Percentiles rank a stretch among this genome's conserved stretches.
phyloP scores from a whole-genome alignment of 2,113 vertebrate genomes.

The Silurus glanis region DNA sequence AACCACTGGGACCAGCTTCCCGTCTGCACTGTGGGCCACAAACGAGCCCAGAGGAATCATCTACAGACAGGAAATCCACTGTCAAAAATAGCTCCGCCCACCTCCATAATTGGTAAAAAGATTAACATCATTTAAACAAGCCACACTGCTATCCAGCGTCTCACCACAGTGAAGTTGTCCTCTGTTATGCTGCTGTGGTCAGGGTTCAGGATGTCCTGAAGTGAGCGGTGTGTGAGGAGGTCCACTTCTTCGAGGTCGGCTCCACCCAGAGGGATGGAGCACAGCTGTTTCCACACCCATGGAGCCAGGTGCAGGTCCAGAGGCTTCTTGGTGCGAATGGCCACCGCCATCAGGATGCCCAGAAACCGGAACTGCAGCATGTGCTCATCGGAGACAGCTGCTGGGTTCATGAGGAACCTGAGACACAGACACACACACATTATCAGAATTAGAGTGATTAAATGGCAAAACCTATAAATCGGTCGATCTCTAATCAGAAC shows the following conservation, averaged over 20 bases:
- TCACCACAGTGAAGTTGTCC: slow-evolving; percentile 80
- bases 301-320: slow-evolving; percentile 78
- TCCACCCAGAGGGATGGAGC: slow-evolving; percentile 72
- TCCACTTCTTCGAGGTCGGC: slow-evolving; percentile 79
- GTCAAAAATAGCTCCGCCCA: no score
- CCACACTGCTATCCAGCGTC: background rate
- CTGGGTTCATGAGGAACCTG: slow-evolving; percentile 78
- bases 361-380: slow-evolving; percentile 78
- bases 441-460: no score
- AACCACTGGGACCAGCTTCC: slow-evolving; percentile 75
- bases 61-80: slow-evolving; percentile 51
- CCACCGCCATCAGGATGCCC: slow-evolving; percentile 80
- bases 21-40: slow-evolving; percentile 75
- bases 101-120: no score
- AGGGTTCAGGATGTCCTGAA: slow-evolving; percentile 77
- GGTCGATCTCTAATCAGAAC: no score
- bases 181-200: slow-evolving; percentile 78
- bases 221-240: slow-evolving; percentile 74
- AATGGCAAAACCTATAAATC: no score
- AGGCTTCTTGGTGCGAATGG: slow-evolving; percentile 79
- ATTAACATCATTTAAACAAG: background rate
- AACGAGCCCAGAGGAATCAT: slow-evolving; percentile 82
- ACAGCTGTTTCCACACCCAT: slow-evolving; percentile 81
- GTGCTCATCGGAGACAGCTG: slow-evolving; percentile 70
- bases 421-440: background rate